Evolutionary conservation across 2,113 vertebrate species (phyloP).

Genomic region (Hystrix brachyura): DNA sequence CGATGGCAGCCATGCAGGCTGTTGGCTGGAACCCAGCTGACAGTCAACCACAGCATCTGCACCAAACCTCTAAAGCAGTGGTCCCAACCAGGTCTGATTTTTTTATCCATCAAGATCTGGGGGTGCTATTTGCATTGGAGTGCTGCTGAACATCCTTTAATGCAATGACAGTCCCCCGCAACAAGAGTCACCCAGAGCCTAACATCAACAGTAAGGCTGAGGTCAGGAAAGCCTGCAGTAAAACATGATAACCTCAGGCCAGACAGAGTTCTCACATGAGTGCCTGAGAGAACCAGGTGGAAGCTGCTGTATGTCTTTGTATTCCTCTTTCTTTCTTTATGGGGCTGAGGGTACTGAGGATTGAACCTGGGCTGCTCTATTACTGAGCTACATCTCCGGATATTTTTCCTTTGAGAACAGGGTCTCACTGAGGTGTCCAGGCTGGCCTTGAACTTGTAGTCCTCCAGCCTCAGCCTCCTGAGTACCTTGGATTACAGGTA

Average conservation of each 20-base stretch:
- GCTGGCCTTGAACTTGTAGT: background rate
- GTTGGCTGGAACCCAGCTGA: background rate
- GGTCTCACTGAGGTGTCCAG: background rate
- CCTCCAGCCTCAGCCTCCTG: background rate
- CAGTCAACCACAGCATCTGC: background rate
- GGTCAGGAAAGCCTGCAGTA: background rate
- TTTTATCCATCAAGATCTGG: background rate
- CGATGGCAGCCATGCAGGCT: background rate
- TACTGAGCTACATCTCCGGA: background rate
- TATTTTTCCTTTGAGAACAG: background rate
- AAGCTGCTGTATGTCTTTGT: background rate
- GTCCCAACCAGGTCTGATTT: background rate
- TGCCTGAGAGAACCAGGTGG: background rate
- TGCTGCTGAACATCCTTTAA: background rate
- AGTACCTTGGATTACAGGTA: background rate
- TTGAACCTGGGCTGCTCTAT: background rate
- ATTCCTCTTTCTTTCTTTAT: background rate
- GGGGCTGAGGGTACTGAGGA: background rate
- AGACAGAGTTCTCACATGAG: rapidly evolving
- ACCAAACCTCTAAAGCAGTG: background rate
- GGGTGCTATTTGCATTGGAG: too few species aligned
- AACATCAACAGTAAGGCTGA: background rate
- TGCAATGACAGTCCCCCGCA: too few species aligned
- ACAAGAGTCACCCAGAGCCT: background rate
- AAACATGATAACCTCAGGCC: background rate